These are phyloP conservation scores for Eupithecia tripunctaria DNA, from an alignment of 2,888 invertebrate species.

Conservation along the genomic window DNA sequence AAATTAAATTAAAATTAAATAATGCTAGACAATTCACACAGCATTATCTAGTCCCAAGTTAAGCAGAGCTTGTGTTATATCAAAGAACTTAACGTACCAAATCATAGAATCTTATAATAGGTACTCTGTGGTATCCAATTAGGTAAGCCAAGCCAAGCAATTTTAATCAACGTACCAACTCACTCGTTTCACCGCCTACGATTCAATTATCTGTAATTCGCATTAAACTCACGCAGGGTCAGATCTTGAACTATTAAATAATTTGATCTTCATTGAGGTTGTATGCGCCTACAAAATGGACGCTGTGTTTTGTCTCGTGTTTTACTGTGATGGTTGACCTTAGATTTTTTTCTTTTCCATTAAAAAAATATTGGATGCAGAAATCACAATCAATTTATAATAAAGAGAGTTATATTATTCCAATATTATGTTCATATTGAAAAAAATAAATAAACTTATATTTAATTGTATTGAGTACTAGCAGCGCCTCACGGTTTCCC, in stretches of 20 bases:
- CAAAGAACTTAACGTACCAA: neutral
- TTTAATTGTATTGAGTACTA: too few relatives aligned
- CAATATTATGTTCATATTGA: too few relatives aligned
- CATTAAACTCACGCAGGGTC: slow-evolving; percentile 66
- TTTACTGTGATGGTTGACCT: neutral
- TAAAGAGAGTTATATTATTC: too few relatives aligned
- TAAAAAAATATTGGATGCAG: too few relatives aligned
- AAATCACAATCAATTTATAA: too few relatives aligned
- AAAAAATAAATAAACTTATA: too few relatives aligned
- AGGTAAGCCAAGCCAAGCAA: slow-evolving; percentile 45
- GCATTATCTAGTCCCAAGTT: too few relatives aligned
- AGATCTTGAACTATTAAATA: slow-evolving; percentile 72
- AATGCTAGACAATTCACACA: too few relatives aligned
- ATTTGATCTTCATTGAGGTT: slow-evolving; percentile 51
- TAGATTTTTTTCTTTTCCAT: too few relatives aligned
- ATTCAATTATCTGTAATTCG: slow-evolving; percentile 43
- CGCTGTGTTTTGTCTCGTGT: neutral
- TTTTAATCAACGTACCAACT: slow-evolving; percentile 50
- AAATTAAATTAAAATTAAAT: too few relatives aligned
- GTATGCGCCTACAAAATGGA: slow-evolving; percentile 13
- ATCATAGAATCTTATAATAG: neutral
- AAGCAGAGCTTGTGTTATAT: too few relatives aligned
- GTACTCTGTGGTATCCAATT: slow-evolving; percentile 43
- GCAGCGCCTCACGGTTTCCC: too few relatives aligned
- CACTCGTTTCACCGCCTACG: slow-evolving; percentile 50